A percentile compares a stretch with the other conserved stretches of the same genome.
phyloP scores from a whole-genome alignment of 2,888 invertebrate species.

The Hydriomena furcata region DNA sequence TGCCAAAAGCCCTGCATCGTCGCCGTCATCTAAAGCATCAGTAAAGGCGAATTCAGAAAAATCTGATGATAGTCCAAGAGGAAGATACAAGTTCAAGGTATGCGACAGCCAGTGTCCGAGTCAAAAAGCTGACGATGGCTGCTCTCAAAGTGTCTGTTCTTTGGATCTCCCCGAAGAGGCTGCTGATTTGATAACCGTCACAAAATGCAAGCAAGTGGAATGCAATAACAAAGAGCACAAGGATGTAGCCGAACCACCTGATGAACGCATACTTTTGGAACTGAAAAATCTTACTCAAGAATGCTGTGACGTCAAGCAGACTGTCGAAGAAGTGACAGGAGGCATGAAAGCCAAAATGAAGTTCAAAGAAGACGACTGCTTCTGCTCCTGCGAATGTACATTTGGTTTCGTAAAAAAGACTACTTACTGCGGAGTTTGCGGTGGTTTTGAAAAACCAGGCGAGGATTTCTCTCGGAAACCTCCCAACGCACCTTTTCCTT shows the following conservation, averaged over 20 bases:
- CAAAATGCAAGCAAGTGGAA: slow-evolving; percentile 53
- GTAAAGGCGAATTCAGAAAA: slow-evolving; percentile 37
- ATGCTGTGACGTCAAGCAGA: slow-evolving; percentile 50
- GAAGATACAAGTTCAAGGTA: slow-evolving; percentile 42
- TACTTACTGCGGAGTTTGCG: slow-evolving; percentile 67
- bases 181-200: slow-evolving; percentile 44
- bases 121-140: slow-evolving; percentile 29
- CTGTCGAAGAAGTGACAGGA: slow-evolving; percentile 56
- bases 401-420: slow-evolving; percentile 69
- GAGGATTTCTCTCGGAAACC: slow-evolving; percentile 51
- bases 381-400: slow-evolving; percentile 68
- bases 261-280: slow-evolving; percentile 55
- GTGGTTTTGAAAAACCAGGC: slow-evolving; percentile 65
- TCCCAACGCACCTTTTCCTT: slow-evolving; percentile 57
- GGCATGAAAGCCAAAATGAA: slow-evolving; percentile 55
- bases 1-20: slow-evolving; percentile 20
- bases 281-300: slow-evolving; percentile 43
- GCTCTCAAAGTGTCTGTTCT: slow-evolving; percentile 46
- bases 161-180: slow-evolving; percentile 50
- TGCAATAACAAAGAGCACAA: slow-evolving; percentile 51
- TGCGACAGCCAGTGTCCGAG: slow-evolving; percentile 47
- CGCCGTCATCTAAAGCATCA: slow-evolving; percentile 29
- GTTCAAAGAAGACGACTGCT: slow-evolving; percentile 58
- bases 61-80: slow-evolving; percentile 26
- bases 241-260: slow-evolving; percentile 44